Evolutionary conservation across 92 coral and sea anemone species (phyloP).

Genomic region (Paramuricea clavata): DNA sequence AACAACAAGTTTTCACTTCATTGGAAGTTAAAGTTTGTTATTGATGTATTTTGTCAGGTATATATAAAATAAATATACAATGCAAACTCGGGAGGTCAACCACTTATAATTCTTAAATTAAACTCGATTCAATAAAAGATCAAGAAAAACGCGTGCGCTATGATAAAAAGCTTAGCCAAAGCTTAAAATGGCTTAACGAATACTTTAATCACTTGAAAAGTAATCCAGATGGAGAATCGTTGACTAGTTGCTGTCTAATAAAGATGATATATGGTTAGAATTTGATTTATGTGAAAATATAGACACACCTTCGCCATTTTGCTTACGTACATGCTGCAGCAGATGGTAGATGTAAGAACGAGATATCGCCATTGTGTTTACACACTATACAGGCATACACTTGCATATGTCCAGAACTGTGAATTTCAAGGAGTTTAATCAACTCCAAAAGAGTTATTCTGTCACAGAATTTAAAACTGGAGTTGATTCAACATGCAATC

Average conservation of each 20-base stretch:
- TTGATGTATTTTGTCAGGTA: background rate
- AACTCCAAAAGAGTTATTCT: no score
- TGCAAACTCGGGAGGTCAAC: background rate
- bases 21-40: background rate
- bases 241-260: background rate
- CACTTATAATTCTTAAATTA: background rate
- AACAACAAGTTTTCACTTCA: background rate
- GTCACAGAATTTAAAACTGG: no score
- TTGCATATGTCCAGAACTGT: no score
- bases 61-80: background rate
- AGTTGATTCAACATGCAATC: no score
- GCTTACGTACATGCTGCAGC: background rate
- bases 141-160: background rate
- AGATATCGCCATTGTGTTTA: constrained; percentile 17
- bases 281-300: constrained; percentile 14
- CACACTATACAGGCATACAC: no score
- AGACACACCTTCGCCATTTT: background rate
- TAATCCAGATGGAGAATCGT: background rate
- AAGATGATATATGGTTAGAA: constrained; percentile 4
- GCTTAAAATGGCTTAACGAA: background rate
- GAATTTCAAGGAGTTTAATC: no score
- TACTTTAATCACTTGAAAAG: constrained; percentile 14
- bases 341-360: background rate
- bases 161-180: constrained; percentile 3
- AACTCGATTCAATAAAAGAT: no score